A percentile compares a stretch with the other conserved stretches of the same genome.
phyloP scores from a whole-genome alignment of 2,797 vertebrate genomes.

The Staurois parvus region DNA sequence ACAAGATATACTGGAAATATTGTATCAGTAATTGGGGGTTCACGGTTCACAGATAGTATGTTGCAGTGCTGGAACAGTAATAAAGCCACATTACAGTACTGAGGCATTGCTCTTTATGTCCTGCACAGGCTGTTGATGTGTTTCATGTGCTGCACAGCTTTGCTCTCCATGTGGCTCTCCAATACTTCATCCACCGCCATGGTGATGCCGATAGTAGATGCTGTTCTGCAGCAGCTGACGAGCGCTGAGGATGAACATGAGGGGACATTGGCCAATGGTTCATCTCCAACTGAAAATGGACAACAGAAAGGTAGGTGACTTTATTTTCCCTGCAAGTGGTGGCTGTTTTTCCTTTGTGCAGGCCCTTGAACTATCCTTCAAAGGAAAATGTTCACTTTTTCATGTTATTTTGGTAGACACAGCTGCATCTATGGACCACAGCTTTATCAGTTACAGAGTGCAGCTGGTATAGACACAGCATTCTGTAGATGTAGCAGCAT shows the following conservation, averaged over 20 bases:
- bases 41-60: too few species aligned
- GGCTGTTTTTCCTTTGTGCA: too few species aligned
- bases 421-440: too few species aligned
- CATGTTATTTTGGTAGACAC: too few species aligned
- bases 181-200: slow-evolving; percentile 98
- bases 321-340: not conserved
- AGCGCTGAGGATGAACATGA: slow-evolving; percentile 83
- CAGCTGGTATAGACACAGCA: too few species aligned
- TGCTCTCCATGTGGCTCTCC: slow-evolving; percentile 98
- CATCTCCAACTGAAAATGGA: slow-evolving; percentile 66
- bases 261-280: slow-evolving; percentile 64
- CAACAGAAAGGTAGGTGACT: slow-evolving; percentile 70
- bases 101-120: not conserved
- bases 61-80: not conserved
- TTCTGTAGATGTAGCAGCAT: too few species aligned
- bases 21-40: too few species aligned
- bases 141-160: slow-evolving; percentile 96
- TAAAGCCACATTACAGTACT: not conserved
- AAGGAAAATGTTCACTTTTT: too few species aligned
- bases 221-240: slow-evolving; percentile 94
- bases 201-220: slow-evolving; percentile 98
- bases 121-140: slow-evolving; percentile 90
- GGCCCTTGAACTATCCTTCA: too few species aligned
- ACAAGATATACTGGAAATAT: too few species aligned
- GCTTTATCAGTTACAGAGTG: too few species aligned